phyloP scores from a whole-genome alignment of 1,140 invertebrate species.

The Eueides isabella region DNA sequence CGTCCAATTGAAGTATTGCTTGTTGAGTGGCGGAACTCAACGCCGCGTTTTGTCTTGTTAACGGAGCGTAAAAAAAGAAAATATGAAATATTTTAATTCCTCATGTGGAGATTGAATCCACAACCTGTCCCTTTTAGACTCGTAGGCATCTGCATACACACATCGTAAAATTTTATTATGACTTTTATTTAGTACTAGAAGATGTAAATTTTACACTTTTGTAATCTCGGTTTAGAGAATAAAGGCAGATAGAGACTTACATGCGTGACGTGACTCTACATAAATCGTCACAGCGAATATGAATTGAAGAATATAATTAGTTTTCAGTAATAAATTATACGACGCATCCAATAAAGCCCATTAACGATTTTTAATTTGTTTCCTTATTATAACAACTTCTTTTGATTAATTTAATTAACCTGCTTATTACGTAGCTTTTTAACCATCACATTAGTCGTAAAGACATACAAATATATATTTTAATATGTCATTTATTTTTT shows the following conservation, averaged over 20 bases:
- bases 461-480: too few relatives aligned
- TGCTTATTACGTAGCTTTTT: too few relatives aligned
- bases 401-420: not conserved
- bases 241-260: not conserved
- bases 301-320: not conserved
- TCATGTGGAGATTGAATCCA: not conserved
- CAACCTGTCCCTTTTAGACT: not conserved
- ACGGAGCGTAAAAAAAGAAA: not conserved
- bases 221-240: not conserved
- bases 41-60: not conserved
- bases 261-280: slow-evolving; percentile 1
- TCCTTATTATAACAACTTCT: not conserved
- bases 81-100: not conserved
- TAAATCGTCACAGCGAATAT: not conserved
- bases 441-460: too few relatives aligned
- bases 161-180: not conserved
- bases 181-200: not conserved
- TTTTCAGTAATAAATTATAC: not conserved
- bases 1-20: not conserved
- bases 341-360: not conserved
- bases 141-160: too few relatives aligned
- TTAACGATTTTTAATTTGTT: not conserved
- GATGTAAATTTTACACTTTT: not conserved
- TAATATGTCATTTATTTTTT: too few relatives aligned
- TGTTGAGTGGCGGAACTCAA: not conserved